Percentiles rank a stretch among this genome's conserved stretches.
Evolutionary conservation across 2,888 invertebrate genomes (phyloP).

Genomic region (Notocelia uddmanniana): DNA sequence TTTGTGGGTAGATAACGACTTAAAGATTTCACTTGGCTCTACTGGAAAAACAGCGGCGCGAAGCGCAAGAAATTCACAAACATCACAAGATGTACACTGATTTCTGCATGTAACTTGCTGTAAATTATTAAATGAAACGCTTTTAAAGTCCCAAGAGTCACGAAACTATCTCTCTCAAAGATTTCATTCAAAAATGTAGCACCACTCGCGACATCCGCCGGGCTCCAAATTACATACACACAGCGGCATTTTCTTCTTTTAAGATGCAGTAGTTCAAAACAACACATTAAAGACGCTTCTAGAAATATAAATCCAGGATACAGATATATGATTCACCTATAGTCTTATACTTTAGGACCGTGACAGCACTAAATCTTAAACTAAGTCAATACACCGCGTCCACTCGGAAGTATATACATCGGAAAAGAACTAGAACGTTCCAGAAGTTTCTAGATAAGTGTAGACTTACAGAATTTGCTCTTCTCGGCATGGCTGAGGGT

Average conservation of each 20-base stretch:
- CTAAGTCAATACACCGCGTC: constrained; percentile 14
- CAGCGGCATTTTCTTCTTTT: background rate
- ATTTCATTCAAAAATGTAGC: background rate
- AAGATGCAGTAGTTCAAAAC: background rate
- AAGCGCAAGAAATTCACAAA: background rate
- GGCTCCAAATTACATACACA: background rate
- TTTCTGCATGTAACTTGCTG: background rate
- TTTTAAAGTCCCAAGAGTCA: background rate
- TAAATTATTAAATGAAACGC: background rate
- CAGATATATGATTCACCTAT: background rate
- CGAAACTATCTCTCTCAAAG: background rate
- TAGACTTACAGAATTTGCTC: constrained; percentile 85
- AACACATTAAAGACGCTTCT: background rate
- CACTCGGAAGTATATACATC: background rate
- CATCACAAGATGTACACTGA: background rate
- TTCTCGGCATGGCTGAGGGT: constrained; percentile 76
- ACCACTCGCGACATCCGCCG: background rate
- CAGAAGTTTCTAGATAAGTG: constrained; percentile 22
- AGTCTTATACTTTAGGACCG: constrained; percentile 5
- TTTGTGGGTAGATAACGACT: background rate
- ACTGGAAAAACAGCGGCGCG: background rate
- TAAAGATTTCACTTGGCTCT: background rate
- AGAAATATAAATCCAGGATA: background rate
- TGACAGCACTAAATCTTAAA: constrained; percentile 18
- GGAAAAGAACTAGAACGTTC: background rate